These are phyloP conservation scores for Sarcophaga bullata DNA, from an alignment of 1,140 invertebrate genomes.

Conservation along the genomic window DNA sequence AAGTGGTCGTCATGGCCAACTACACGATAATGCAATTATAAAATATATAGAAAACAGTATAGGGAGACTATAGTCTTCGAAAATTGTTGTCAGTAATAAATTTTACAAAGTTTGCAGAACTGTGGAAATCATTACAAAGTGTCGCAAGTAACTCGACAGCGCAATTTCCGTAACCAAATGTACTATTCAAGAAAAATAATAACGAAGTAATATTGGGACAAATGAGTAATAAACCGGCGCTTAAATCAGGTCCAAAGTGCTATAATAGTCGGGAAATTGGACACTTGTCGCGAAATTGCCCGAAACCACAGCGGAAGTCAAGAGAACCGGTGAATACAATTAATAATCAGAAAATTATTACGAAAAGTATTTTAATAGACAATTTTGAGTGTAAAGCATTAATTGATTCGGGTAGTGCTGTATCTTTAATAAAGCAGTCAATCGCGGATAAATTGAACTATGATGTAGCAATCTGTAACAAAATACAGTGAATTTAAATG, in stretches of 20 bases:
- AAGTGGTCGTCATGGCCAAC: no score
- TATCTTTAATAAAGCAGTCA: not conserved
- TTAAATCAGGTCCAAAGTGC: no score
- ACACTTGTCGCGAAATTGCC: conserved; percentile 17
- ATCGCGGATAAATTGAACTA: not conserved
- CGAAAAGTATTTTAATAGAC: not conserved
- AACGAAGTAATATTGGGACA: not conserved
- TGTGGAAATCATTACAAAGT: no score
- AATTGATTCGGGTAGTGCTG: conserved; percentile 17
- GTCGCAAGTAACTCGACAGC: no score
- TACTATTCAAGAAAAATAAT: not conserved
- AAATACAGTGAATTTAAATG: not conserved
- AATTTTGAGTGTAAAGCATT: not conserved
- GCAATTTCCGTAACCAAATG: no score
- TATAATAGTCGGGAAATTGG: not conserved
- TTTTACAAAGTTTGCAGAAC: no score
- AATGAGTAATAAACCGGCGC: no score
- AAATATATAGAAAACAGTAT: no score
- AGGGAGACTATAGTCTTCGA: no score
- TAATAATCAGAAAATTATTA: no score
- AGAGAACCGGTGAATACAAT: not conserved
- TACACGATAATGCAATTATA: no score
- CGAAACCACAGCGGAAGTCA: not conserved
- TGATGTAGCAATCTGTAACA: not conserved
- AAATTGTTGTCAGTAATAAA: no score